phyloP scores from a whole-genome alignment of 2,797 vertebrate genomes.

The Lagorchestes hirsutus region DNA sequence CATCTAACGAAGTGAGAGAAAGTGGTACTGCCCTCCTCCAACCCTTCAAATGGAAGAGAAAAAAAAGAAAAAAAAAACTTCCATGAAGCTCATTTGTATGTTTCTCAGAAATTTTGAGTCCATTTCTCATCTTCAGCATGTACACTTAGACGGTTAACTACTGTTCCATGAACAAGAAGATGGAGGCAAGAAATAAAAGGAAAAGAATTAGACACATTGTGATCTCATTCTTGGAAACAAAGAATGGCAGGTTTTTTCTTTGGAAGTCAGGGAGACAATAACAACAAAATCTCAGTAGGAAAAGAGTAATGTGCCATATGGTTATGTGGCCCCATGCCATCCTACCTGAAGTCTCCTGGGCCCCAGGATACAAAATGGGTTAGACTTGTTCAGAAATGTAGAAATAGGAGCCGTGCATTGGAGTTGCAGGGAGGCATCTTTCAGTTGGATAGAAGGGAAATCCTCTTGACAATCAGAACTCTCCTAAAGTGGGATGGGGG shows the following conservation, averaged over 20 bases:
- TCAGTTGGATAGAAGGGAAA: neutral
- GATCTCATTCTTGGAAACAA: neutral
- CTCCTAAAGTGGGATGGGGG: neutral
- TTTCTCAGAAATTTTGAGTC: neutral
- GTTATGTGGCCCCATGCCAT: neutral
- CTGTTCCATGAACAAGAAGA: neutral
- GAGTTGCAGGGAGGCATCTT: neutral
- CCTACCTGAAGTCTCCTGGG: neutral
- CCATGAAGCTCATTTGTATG: neutral
- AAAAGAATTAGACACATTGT: neutral
- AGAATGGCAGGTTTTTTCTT: neutral
- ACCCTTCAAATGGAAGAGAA: neutral
- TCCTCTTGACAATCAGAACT: neutral
- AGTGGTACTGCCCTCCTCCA: neutral
- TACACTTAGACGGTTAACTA: neutral
- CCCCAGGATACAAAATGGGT: neutral
- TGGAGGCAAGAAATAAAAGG: neutral
- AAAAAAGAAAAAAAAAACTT: neutral
- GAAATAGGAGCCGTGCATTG: neutral
- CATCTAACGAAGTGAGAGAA: neutral
- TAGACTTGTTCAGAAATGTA: neutral
- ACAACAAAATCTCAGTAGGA: neutral
- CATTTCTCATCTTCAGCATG: neutral
- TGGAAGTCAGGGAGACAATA: neutral
- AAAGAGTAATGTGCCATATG: neutral